Percentiles rank a stretch among this genome's conserved stretches.
phyloP scores from a whole-genome alignment of 2,113 vertebrate genomes.

The Progne subis region DNA sequence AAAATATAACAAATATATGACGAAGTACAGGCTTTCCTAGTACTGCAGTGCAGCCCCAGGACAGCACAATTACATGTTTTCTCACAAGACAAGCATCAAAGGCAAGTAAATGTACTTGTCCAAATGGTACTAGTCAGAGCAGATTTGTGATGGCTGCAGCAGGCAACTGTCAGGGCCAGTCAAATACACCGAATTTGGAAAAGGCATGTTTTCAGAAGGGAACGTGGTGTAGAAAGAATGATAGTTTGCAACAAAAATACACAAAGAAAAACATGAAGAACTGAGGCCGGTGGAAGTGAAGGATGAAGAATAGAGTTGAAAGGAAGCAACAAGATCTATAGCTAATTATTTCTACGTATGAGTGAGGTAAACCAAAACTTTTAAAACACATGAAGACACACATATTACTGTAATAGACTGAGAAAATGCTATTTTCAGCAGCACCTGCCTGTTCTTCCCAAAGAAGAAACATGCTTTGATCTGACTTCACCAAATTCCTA shows the following conservation, averaged over 20 bases:
- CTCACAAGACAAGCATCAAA: background rate
- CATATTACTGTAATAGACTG: background rate
- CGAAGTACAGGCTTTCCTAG: background rate
- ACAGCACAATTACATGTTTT: background rate
- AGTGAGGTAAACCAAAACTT: background rate
- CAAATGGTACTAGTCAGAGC: background rate
- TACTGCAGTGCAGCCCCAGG: background rate
- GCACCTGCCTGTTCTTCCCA: background rate
- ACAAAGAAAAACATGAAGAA: background rate
- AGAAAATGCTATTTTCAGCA: background rate
- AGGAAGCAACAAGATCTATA: background rate
- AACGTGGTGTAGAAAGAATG: background rate
- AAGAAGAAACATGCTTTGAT: background rate
- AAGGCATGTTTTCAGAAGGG: background rate
- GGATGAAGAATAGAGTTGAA: background rate
- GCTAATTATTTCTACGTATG: background rate
- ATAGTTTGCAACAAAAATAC: background rate
- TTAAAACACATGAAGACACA: background rate
- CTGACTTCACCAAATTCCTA: background rate
- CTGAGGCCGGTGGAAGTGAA: rapidly evolving
- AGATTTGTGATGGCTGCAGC: background rate
- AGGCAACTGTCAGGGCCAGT: background rate
- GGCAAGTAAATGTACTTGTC: background rate
- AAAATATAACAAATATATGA: conserved; percentile 14
- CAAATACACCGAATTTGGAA: background rate